Conservation (phyloP, 2,888 invertebrate genomes). For the Spilarctia lutea region DNA sequence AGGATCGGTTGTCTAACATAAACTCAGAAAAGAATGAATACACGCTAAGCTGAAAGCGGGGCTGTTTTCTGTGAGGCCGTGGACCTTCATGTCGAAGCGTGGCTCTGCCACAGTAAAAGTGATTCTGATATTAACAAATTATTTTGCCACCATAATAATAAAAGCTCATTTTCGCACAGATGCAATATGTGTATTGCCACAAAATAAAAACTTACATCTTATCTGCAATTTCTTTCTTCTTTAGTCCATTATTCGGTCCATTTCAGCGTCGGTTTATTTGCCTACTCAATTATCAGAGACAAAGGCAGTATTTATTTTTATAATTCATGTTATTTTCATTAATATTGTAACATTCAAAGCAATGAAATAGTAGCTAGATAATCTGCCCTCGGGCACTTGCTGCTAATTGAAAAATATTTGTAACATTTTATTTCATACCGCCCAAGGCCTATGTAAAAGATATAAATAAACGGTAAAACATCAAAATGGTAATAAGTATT, state of each 20-base stretch:
- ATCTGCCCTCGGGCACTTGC: slow-evolving; percentile 32
- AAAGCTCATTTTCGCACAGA: not conserved
- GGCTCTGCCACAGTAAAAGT: no score
- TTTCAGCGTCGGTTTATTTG: slow-evolving; percentile 17
- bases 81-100: no score
- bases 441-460: no score
- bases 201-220: not conserved
- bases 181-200: not conserved
- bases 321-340: slow-evolving; percentile 21
- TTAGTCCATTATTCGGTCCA: not conserved
- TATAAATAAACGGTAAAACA: no score
- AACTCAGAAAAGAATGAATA: no score
- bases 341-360: slow-evolving; percentile 38
- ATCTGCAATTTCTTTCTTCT: not conserved
- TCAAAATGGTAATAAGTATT: no score
- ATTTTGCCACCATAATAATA: not conserved
- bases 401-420: slow-evolving; percentile 49
- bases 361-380: slow-evolving; percentile 26
- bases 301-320: slow-evolving; percentile 22
- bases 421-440: not conserved
- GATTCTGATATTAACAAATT: not conserved
- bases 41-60: no score
- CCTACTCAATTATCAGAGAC: slow-evolving; percentile 16
- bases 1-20: no score
- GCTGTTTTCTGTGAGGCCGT: no score